Conservation (phyloP, 2,113 vertebrate species). For the Oreotrochilus melanogaster region DNA sequence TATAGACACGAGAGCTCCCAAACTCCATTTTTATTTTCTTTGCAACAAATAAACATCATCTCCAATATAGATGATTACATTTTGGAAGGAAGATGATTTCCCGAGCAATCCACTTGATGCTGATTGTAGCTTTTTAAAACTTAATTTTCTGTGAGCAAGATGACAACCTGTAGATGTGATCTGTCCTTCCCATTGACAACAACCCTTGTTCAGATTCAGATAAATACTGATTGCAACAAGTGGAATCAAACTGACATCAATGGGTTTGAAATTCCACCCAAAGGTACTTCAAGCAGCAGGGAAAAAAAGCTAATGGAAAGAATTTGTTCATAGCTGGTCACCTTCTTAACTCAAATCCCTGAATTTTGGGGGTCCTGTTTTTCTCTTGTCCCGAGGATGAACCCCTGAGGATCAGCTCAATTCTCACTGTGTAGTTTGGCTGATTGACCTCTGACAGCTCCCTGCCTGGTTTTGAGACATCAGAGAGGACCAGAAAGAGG, state of each 20-base stretch:
- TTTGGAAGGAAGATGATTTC: conserved; percentile 78
- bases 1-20: conserved; percentile 73
- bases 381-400: background rate
- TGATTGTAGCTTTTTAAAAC: background rate
- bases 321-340: background rate
- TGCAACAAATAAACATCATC: conserved; percentile 64
- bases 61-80: conserved; percentile 83
- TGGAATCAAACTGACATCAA: background rate
- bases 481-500: background rate
- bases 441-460: background rate
- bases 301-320: background rate
- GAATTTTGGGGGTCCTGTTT: background rate
- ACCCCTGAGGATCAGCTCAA: background rate
- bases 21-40: conserved; percentile 77
- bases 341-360: background rate
- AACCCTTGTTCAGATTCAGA: conserved; percentile 31
- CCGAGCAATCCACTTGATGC: conserved; percentile 67
- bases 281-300: background rate
- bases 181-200: background rate
- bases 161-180: conserved; percentile 25
- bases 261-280: background rate
- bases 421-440: background rate
- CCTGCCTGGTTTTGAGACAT: background rate
- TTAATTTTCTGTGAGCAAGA: conserved; percentile 10
- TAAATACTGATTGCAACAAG: background rate